Conservation (phyloP, 1,140 invertebrate species). For the Trichogramma pretiosum region DNA sequence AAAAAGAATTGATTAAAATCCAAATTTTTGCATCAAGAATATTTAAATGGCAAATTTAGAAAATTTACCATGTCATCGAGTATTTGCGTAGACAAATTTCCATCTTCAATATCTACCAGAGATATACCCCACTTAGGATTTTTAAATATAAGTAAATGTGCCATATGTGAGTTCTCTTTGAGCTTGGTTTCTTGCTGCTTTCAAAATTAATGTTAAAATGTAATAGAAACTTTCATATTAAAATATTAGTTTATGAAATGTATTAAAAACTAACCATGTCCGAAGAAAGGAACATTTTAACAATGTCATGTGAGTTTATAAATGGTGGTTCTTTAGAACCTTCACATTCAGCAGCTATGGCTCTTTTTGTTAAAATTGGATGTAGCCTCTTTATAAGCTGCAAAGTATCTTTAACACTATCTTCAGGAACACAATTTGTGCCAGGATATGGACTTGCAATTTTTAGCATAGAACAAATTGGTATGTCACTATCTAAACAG, state of each 20-base stretch:
- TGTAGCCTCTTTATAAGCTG: constrained; percentile 52
- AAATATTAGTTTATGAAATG: constrained; percentile 7
- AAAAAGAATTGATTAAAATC: not conserved
- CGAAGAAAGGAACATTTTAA: constrained; percentile 29
- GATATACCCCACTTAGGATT: constrained; percentile 62
- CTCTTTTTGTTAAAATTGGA: constrained; percentile 48
- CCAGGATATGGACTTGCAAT: constrained; percentile 39
- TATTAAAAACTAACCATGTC: constrained; percentile 31
- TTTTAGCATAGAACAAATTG: constrained; percentile 48
- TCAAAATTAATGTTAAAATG: constrained; percentile 9
- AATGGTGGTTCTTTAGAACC: constrained; percentile 43
- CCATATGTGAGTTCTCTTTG: constrained; percentile 52
- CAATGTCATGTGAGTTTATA: constrained; percentile 46
- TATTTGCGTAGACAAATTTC: constrained; percentile 29
- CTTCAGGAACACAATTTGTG: constrained; percentile 52
- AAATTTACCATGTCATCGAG: constrained; percentile 18
- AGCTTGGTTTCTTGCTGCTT: constrained; percentile 39
- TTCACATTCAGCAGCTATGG: constrained; percentile 52
- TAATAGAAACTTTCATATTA: constrained; percentile 1
- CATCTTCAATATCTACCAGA: constrained; percentile 45
- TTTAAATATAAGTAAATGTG: constrained; percentile 57
- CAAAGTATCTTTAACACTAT: constrained; percentile 50
- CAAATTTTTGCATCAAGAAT: constrained; percentile 5
- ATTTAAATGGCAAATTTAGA: not conserved
- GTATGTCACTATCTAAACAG: constrained; percentile 52